Base-by-base conservation (phyloP, 1,140 invertebrate genomes). In the Anthonomus grandis region DNA sequence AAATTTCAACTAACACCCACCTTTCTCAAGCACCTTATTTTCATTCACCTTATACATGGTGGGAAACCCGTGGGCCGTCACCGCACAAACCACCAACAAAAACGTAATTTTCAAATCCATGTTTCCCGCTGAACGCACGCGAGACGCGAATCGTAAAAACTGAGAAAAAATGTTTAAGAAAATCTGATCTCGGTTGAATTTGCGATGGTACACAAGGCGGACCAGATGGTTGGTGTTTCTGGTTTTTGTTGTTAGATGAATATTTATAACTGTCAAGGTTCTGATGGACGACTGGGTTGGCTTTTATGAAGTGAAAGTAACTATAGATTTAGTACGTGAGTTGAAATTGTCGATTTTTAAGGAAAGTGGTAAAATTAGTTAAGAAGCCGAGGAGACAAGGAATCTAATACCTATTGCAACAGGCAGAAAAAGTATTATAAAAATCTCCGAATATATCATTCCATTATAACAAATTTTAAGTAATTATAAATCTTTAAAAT, bases 1-100 rank as follows among this genome's bases (percentile, higher is more conserved):
- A n/a, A n/a, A n/a, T n/a, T n/a, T n/a, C n/a, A n/a, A n/a, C n/a
- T n/a, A n/a, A 34, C 22, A 57, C 53, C 47, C 53, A 69, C 68
- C 68, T 55, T 65, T 64, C 59, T 70, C 68, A n/a, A 68, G 42
- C 18, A 63, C 44, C 47, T 59, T 60, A 25, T 68, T 65, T 25
- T 68, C 60, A 27, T 70, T 70, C 47, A 59, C 62, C 51, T 67
- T 67, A 34, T 70, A 70, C 46, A 68, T 60, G 1, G 66, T 70
- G 2, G 65, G 67, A 37, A 59, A 44, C 17, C 50, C 31, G 17
- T 31, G 13, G 37, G 45, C 56, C 17, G 31, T 15, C 18, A 31
- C 27, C 17, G 31, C 15, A 2, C 12, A 8, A 18, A 51, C 44
- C 31, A 36, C 22, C 12, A 57, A 24, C 46, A 50, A 44, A 58